Base-by-base conservation (phyloP, 2,888 invertebrate genomes). In the Leucophora obtusa region DNA sequence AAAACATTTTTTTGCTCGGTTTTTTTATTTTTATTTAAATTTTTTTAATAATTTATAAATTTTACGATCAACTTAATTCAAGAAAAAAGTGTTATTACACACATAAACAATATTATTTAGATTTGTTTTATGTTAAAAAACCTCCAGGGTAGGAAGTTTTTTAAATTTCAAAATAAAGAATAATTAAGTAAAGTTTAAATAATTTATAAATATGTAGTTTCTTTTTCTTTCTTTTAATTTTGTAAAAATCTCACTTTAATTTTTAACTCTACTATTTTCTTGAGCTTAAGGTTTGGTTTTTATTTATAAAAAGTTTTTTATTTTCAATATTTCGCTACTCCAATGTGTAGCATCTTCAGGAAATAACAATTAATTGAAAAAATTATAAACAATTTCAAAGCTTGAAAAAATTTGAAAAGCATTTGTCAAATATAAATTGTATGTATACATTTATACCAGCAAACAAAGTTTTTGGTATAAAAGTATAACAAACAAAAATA, bases 61-160 rank as follows among this genome's bases (percentile, higher is more conserved):
- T 60, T 77, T 71, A 66, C 60, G 66, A 66, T 77, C 15, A 71
- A 66, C 58, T 71, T 65, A 71, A n/a, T 53, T 65, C 53, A 54
- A 66, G 18, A 71, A 65, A 51, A 33, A 62, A 54, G 56, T 75
- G 68, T 75, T 75, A 69, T 62, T 56, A 50, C 35, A 69, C 69
- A 69, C 17, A 53, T 77, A 50, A 70, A 69, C 65, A 71, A 77
- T 77, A 71, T 54, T n/a, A 47, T 59, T 65, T n/a, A 66, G 15
- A 43, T 21, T 56, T 28, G 17, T 53, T 60, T 28, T 28, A 6
- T 9, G 43, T 35, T 59, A 62, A 28, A 38, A 21, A 35, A 33
- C 33, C 54, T 51, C 35, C 73, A 38, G 21, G 38, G 35, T 56
- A 35, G 11, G 6, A 65, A 58, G 62, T 14, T 11, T 35, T 15